Evolutionary conservation across 2,888 invertebrate genomes (phyloP), one percentile per base, ranked within the genome.

Genomic region (Unio delphinus): DNA sequence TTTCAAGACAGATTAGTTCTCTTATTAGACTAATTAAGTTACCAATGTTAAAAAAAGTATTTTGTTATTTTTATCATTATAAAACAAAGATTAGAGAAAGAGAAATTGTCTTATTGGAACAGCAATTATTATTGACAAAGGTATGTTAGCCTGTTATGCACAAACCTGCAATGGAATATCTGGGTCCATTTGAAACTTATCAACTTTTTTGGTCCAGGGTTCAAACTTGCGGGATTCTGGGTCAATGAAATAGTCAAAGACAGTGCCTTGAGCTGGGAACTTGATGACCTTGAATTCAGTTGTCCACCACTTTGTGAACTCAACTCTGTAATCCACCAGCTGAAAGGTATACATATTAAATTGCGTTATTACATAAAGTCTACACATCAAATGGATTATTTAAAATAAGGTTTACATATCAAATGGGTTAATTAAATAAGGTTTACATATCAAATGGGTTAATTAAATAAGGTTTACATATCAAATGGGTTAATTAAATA

Each of bases 281-380:
- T 96, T 97, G 4, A 98, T 93, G 34, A 94, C 94, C 91, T 98
- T 98, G 90, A 98, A 98, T 90, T 98, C 98, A 87, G 96, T 96
- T 20, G 94, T 92, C 96, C 97, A 98, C 98, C 98, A 98, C 92
- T 98, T 98, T 61, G 96, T 95, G 89, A 97, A 98, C 90, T 98
- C 98, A 80, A 94, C 94, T 61, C 97, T 93, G 94, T 97, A 96
- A 89, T 98, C 97, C 5, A 95, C 92, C 60, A 96, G 91, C 92
- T 96, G 75, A 55, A 74, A 74, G 69, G 11, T 34, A 34, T 34
- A 34, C 34, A 34, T 7, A 8, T 34, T 1, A 34, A 7, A 34
- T 23, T 23, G 23, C 23, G 23, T 23, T 23, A 23, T 23, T 23
- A 23, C 23, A 23, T 23, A 23, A 23, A 4, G 28, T 28, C 3